Evolutionary conservation across 1,140 invertebrate genomes (phyloP).

Genomic region (Bombus superbus): DNA sequence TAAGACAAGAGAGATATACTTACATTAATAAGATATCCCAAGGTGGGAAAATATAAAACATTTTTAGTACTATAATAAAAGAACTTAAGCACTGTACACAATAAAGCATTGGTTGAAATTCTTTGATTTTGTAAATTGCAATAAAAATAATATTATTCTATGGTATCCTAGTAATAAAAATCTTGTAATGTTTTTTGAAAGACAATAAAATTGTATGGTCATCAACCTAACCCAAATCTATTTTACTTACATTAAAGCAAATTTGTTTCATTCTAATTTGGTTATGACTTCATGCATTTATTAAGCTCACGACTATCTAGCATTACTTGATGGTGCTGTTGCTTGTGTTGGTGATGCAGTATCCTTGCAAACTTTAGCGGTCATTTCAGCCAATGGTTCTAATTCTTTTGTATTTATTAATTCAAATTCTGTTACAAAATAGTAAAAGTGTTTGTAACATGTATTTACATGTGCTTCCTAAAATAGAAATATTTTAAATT

Average conservation of each 20-base stretch:
- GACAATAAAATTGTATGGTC: not conserved
- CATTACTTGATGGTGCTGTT: constrained; percentile 60
- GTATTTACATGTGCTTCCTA: constrained; percentile 98
- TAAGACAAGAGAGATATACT: not conserved
- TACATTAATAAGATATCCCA: constrained; percentile 6
- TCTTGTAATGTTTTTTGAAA: not conserved
- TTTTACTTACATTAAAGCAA: constrained; percentile 36
- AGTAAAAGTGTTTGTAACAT: constrained; percentile 98
- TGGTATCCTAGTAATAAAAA: constrained; percentile 1
- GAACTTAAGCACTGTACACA: not conserved
- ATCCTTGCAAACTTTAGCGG: constrained; percentile 87
- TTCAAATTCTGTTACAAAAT: constrained; percentile 95
- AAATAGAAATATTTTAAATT: constrained; percentile 70
- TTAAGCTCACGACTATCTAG: constrained; percentile 71
- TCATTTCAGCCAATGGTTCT: constrained; percentile 93
- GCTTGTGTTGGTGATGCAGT: constrained; percentile 65
- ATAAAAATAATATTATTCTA: constrained; percentile 19
- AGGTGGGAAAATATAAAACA: not conserved
- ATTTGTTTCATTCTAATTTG: constrained; percentile 19
- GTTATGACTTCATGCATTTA: constrained; percentile 3
- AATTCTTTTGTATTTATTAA: constrained; percentile 93
- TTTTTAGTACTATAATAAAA: not conserved
- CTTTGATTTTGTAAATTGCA: not conserved
- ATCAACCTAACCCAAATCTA: not conserved
- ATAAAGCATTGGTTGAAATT: constrained; percentile 19